These are phyloP conservation scores for Parasteatoda lunata DNA, from an alignment of 2,888 invertebrate genomes.

Conservation along the genomic window DNA sequence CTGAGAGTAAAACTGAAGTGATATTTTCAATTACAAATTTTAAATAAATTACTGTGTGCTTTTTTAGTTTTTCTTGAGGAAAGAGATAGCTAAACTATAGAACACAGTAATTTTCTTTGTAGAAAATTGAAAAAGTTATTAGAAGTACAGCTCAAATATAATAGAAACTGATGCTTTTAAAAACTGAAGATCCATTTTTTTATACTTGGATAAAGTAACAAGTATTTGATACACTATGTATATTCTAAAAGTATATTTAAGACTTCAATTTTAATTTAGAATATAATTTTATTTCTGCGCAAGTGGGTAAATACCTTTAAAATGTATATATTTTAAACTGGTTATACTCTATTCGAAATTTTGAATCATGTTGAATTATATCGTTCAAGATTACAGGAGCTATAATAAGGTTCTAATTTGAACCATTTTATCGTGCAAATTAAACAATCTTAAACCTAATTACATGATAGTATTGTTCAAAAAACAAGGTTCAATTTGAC, in stretches of 20 bases:
- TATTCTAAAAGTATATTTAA: constrained; percentile 22
- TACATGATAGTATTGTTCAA: no score
- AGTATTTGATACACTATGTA: constrained; percentile 46
- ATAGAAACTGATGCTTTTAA: constrained; percentile 34
- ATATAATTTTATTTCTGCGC: no score
- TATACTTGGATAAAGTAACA: constrained; percentile 17
- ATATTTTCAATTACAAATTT: background rate
- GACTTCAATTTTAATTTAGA: background rate
- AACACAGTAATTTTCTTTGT: background rate
- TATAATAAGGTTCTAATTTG: no score
- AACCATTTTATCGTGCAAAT: no score
- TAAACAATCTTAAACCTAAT: no score
- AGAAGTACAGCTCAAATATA: constrained; percentile 24
- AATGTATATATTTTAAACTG: no score
- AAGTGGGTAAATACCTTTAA: no score
- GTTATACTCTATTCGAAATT: no score
- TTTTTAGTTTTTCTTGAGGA: background rate
- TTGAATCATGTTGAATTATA: no score
- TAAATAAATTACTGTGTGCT: background rate
- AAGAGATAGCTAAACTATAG: background rate
- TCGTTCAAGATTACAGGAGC: no score
- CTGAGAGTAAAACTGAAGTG: background rate
- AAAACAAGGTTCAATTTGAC: no score
- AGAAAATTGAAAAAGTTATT: background rate
- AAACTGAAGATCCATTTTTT: constrained; percentile 23